Evolutionary conservation across 2,113 vertebrate species (phyloP), one percentile per base, ranked within the genome.

Genomic region (Hippopotamus amphibius): DNA sequence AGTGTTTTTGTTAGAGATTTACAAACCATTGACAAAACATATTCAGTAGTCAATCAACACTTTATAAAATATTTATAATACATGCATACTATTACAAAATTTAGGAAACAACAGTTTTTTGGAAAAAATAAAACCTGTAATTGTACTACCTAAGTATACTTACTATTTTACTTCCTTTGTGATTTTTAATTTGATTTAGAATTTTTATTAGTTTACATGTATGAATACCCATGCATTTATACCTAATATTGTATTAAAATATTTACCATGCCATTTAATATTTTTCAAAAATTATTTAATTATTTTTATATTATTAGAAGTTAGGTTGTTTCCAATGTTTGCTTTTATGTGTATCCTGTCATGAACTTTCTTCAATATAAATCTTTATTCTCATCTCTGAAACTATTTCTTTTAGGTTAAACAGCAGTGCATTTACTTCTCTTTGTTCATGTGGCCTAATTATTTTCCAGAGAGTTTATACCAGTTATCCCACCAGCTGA

Each of bases 301-400:
- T 61, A 79, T 72, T 93, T 66, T 80, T 61, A 26, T 88, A 46
- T 81, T 66, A 48, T 66, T 30, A 8, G 76, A 90, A 81, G 21
- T 85, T 66, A 72, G 72, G 7, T 96, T 61, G 50, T 85, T 85
- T 55, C 53, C 30, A 87, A 33, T 71, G 41, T 63, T 93, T 88
- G 22, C 37, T 96, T 83, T 91, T 69, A 24, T 65, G 22, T 61
- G 30, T 53, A 59, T 68, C 3, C 16, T 81, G 21, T 55, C 19
- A 55, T 65, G 26, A 82, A 48, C 55, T 93, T 93, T 17, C 79
- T 87, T 86, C n/a, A 21, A 7, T 90, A 61, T n/a, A 86, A 81
- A 53, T 61, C 57, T 95, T 95, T 46, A 74, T 90, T 90, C 30
- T 53, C 68, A 82, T 33, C 66, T 71, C 22, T 88, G 77, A 57